Evolutionary conservation across 2,888 invertebrate species (phyloP), one percentile per base, ranked within the genome.

Genomic region (Athripsodes cinereus): DNA sequence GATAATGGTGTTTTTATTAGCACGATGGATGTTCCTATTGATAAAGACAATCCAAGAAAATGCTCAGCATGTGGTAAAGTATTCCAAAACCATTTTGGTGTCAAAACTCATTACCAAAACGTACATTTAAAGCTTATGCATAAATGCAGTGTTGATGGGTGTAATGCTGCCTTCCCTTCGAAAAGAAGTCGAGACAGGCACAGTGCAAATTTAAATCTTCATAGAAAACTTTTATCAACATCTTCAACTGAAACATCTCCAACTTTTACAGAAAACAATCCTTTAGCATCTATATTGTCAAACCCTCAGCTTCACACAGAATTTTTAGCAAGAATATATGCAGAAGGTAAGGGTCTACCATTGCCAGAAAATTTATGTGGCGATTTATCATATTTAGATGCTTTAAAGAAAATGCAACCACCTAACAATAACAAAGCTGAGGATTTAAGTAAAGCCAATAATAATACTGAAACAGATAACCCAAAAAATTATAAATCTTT

Each of bases 81-180:
- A 68, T 96, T 96, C 73, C 93, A 92, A 72, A 96, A 94, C 70
- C 89, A 92, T 67, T 95, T 94, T 70, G 90, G 92, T 52, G 86
- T 96, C 21, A 96, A 95, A 74, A 91, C 92, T 1, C 97, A 97
- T 72, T 96, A 94, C 72, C 95, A 95, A 78, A 96, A 92, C 72
- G 91, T 93, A 10, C 96, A 97, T 74, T 83, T 96, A 54, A 96
- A 96, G 74, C 76, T 96, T 60, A 92, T 95, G 89, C 96, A 96
- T 74, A 92, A 91, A 70, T 97, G 97, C 75, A 92, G 88, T 68
- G 88, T 94, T 22, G 95, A 95, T 65, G 95, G 96, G 1, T 97
- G 97, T 72, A 91, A 91, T 74, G 96, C 96, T 0, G 90, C 94
- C 0, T 97, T 96, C 71, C 91, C 94, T 3, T 95, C 96, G 0